A percentile compares a stretch with the other conserved stretches of the same genome.
Evolutionary conservation across 2,113 vertebrate genomes (phyloP).

Genomic region (Tachuris rubrigastra): DNA sequence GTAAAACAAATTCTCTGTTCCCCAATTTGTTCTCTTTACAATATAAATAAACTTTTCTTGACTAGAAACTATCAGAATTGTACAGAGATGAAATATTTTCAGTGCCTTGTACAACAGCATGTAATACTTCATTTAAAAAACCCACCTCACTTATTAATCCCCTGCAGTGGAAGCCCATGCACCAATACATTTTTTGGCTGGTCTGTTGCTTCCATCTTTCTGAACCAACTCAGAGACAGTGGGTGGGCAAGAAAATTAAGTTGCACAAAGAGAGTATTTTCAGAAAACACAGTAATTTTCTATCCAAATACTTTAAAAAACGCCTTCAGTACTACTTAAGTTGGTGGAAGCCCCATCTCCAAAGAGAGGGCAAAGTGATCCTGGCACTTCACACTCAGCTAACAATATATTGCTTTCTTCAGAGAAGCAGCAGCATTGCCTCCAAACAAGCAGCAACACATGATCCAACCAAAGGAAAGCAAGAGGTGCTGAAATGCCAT

Average conservation of each 20-base stretch:
- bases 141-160: neutral
- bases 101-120: neutral
- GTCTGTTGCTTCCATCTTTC: neutral
- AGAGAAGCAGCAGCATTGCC: neutral
- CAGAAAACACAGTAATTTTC: neutral
- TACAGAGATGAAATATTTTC: neutral
- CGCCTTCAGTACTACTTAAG: neutral
- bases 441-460: neutral
- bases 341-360: neutral
- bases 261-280: neutral
- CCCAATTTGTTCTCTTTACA: neutral
- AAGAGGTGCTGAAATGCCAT: neutral
- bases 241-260: neutral
- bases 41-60: neutral
- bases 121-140: neutral
- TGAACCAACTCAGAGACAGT: neutral
- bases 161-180: neutral
- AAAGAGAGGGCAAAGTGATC: neutral
- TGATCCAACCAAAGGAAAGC: neutral
- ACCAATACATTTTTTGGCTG: neutral
- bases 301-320: neutral
- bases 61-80: neutral
- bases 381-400: neutral
- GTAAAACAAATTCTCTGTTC: neutral
- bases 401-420: neutral